Evolutionary conservation across 2,888 invertebrate species (phyloP), one percentile per base, ranked within the genome.

Genomic region (Cephonodes hylas): DNA sequence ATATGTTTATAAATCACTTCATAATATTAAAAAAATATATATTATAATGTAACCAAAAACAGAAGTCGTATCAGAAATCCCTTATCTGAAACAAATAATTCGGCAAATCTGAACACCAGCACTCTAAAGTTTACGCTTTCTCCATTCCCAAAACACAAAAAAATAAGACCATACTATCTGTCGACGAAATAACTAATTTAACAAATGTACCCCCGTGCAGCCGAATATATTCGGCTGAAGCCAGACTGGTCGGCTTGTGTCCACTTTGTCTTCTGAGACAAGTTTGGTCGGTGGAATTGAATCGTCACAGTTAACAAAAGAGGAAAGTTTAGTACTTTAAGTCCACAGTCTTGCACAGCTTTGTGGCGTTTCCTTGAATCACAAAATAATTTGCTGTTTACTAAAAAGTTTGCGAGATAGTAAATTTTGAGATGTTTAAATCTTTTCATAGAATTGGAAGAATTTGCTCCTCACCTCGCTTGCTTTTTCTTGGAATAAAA

Each of bases 271-370:
- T 31, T 27, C 10, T 18, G 18, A 15, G 8, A 53, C 53, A 53
- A 53, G 27, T 53, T 53, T 53, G 31, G 53, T 18, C 53, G 31
- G 10, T 18, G 18, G 53, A 53, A 53, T 53, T 53, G 27, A 53
- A 53, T 53, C 53, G 31, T 53, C 53, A 53, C 18, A 15, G 27
- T 27, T 18, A 53, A 53, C 53, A 53, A 18, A 53, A 27, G 22
- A 45, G 53, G 31, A 53, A 53, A 53, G 31, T 53, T 53, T 31
- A 53, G 22, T 31, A 31, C 31, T 53, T 31, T 31, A 53, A 31
- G 10, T 53, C 31, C 27, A 45, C 45, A 27, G 10, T 53, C 31
- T 53, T 53, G 18, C 25, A 48, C 18, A 31, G 31, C 10, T 31
- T 31, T 53, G 31, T 10, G 23, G 18, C 18, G 53, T 53, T 53